Base-by-base conservation (phyloP, 2,797 vertebrate species). In the Aselliscus stoliczkanus region DNA sequence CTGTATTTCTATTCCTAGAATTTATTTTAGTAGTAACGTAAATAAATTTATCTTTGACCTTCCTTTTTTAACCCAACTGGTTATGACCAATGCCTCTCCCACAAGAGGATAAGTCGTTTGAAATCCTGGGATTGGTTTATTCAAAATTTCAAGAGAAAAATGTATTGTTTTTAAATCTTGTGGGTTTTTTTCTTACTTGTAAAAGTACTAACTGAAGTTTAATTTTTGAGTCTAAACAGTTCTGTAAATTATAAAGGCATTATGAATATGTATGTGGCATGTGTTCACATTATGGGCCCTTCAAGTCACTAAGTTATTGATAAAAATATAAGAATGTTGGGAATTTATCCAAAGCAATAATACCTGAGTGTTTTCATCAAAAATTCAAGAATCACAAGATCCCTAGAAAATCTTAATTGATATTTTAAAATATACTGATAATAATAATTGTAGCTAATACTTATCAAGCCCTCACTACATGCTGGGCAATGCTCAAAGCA, bases 1-100 rank as follows among this genome's bases (percentile, higher is more conserved):
- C 76, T 76, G 1, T 11, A 72, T 86, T 75, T 92, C 56, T 84
- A 76, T 27, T 97, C 93, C 84, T 94, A 50, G 44, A 83, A 64
- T 87, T 93, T 69, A 58, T 52, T 95, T 86, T 39, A 34, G 10
- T 69, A n/a, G 25, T 54, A 31, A 80, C 81, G n/a, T 37, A 72
- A 64, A 81, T 69, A 58, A 86, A 70, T 39, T 91, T 4, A 93
- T 64, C 52, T 88, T 76, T 81, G 29, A 84, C 5, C 25, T 79
- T 39, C 42, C 31, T 75, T 91, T 85, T 42, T 77, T 73, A 90
- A 94, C 31, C 12, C 39, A 90, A 47, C n/a, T 87, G 27, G 15
- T 70, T 84, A n/a, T 9, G 9, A 15, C 21, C 95, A 79, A 56
- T 42, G 25, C 39, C 27, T 87, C 64, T 50, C 42, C 21, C 85